phyloP scores from a whole-genome alignment of 2,888 invertebrate genomes.

The Cheilosia urbana region DNA sequence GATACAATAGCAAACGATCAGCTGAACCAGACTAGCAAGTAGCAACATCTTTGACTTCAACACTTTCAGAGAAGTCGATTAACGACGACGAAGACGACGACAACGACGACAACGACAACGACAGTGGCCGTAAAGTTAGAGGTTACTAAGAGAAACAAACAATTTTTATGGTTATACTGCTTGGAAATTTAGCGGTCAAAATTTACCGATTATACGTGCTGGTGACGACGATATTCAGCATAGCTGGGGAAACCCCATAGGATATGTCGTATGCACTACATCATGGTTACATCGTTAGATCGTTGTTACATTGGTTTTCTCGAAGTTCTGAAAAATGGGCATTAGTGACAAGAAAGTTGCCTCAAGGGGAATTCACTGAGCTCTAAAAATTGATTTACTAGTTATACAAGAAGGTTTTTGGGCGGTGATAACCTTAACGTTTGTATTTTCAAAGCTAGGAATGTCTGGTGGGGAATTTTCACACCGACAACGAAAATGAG shows the following conservation, averaged over 20 bases:
- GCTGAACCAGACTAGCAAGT: conserved; percentile 59
- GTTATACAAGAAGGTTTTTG: too few relatives aligned
- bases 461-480: too few relatives aligned
- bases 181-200: conserved; percentile 56
- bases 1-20: conserved; percentile 47
- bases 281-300: conserved; percentile 20
- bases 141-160: conserved; percentile 28
- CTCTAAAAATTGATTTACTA: too few relatives aligned
- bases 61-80: conserved; percentile 27
- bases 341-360: not conserved
- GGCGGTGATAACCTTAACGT: too few relatives aligned
- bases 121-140: conserved; percentile 34
- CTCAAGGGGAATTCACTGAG: too few relatives aligned
- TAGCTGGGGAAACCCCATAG: conserved; percentile 70
- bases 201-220: conserved; percentile 40
- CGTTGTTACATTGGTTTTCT: conserved; percentile 38
- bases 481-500: too few relatives aligned
- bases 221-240: conserved; percentile 45
- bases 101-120: not conserved
- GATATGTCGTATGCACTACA: conserved; percentile 52
- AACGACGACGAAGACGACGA: conserved; percentile 3
- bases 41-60: conserved; percentile 52
- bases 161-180: conserved; percentile 28
- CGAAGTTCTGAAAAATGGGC: not conserved
- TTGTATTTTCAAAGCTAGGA: too few relatives aligned